phyloP scores from a whole-genome alignment of 2,888 invertebrate species.

The Helleia helle region DNA sequence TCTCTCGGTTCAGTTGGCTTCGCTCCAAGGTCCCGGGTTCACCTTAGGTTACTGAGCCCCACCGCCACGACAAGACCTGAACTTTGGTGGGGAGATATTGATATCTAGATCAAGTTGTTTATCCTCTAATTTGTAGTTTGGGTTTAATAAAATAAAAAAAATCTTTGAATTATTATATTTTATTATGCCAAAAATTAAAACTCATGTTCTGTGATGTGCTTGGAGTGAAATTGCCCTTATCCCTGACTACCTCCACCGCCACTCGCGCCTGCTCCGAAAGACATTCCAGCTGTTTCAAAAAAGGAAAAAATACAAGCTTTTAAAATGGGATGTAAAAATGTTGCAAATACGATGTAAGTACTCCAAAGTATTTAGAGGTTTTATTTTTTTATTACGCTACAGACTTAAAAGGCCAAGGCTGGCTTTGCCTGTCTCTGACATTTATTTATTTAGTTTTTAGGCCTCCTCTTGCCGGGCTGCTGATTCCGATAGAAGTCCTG shows the following conservation, averaged over 20 bases:
- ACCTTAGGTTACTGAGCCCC: too few relatives aligned
- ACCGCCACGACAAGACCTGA: too few relatives aligned
- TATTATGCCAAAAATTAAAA: neutral
- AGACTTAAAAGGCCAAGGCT: too few relatives aligned
- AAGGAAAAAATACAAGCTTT: neutral
- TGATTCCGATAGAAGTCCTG: too few relatives aligned
- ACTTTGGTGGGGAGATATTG: too few relatives aligned
- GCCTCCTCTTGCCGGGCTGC: too few relatives aligned
- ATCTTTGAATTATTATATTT: neutral
- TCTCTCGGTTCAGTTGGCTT: too few relatives aligned
- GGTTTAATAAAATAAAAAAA: neutral
- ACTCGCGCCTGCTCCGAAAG: neutral
- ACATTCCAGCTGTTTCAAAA: slow-evolving; percentile 1
- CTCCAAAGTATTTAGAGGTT: neutral
- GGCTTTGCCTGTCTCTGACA: too few relatives aligned
- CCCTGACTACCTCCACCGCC: neutral
- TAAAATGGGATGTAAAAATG: neutral
- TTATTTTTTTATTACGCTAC: too few relatives aligned
- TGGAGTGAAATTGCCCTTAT: neutral
- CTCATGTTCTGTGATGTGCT: neutral
- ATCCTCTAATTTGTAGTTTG: neutral
- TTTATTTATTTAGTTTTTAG: too few relatives aligned
- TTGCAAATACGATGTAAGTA: neutral
- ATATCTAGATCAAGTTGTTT: too few relatives aligned
- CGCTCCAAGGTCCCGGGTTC: too few relatives aligned